Evolutionary conservation across 2,113 vertebrate genomes (phyloP), one percentile per base, ranked within the genome.

Genomic region (Rhinoderma darwinii): DNA sequence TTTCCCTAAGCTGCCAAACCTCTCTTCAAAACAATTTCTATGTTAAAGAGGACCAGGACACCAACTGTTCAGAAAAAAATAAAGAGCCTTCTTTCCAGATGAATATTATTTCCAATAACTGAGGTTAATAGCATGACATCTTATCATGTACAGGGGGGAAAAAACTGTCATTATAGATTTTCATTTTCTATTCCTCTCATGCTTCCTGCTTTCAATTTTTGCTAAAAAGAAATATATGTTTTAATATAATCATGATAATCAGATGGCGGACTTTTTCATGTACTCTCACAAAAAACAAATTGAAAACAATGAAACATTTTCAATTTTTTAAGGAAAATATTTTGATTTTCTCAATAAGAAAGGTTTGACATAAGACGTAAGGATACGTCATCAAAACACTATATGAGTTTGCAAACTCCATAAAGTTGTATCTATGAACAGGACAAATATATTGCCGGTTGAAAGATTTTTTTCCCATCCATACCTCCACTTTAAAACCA

Each of bases 21-120:
- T 50, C 43, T 72, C 83, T 84, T 84, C 83, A 61, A 84, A 84
- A 74, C 83, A 84, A 73, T 84, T 84, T 68, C 37, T 84, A 74
- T 84, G 70, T 75, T 84, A 56, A 72, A 73, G 43, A 75, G 27
- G 50, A 84, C 83, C 70, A 59, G 30, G 83, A 15, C 70, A 61
- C 70, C 70, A 84, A 83, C 82, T 83, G 82, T 83, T 83, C 63
- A 51, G 39, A 44, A 41, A 72, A 83, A 82, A 27, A 44, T 43
- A 63, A 32, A 18, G 30, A 47, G 27, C 41, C 20, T 41, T 50
- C 63, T 51, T 32, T 50, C 50, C 70, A 75, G 70, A 59, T 27
- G 83, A 75, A 51, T 72, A 84, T 27, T 54, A 75, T 14, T 51
- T 59, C 51, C 37, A 74, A 39, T 59, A 75, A 37, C 70, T 56